Base-by-base conservation (phyloP, 2,888 invertebrate genomes). In the Lepidocyrtoides sp. region DNA sequence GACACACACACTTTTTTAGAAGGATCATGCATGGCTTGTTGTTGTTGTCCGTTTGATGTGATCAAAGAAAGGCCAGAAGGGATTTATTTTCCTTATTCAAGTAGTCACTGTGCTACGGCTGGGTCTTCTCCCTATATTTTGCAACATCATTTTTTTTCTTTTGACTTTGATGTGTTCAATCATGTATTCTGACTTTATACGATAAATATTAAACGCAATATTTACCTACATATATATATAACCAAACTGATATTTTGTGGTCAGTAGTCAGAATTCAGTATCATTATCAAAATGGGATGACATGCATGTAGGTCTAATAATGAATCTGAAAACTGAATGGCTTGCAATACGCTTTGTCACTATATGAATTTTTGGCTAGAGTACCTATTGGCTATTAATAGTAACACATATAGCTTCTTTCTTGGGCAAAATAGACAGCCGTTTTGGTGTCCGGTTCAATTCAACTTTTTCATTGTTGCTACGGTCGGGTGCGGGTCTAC, bases 391-490 rank as follows among this genome's bases (percentile, higher is more conserved):
- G 3, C 7, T 60, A 60, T 4, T 54, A 54, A 23, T 26, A 60
- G 10, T 26, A 60, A 17, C 5, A 26, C 7, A 36, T 36, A 7
- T 36, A 36, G 60, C 26, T 26, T 54, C 10, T 29, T 51, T 2
- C 32, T 29, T 51, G 23, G 36, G 36, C 12, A 82, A 82, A 81
- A 60, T 69, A 17, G 82, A 0, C n/a, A n/a, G n/a, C 48, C 12
- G 7, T 66, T 41, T 72, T 69, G 69, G 84, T 12, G 84, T 84
- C 84, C 84, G 84, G 69, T 48, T 83, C 23, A 41, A 41, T 36
- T n/a, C 60, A 23, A 60, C n/a, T 14, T 29, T 54, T 48, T 29
- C 36, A 36, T 69, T 72, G 29, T 17, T 26, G 17, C 23, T 32
- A 20, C 29, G 32, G 66, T 54, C 0, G 3, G 4, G 51, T 75